Evolutionary conservation across 37 sponge, comb jelly and placozoan genomes (phyloP).

Genomic region (Axinella damicornis): DNA sequence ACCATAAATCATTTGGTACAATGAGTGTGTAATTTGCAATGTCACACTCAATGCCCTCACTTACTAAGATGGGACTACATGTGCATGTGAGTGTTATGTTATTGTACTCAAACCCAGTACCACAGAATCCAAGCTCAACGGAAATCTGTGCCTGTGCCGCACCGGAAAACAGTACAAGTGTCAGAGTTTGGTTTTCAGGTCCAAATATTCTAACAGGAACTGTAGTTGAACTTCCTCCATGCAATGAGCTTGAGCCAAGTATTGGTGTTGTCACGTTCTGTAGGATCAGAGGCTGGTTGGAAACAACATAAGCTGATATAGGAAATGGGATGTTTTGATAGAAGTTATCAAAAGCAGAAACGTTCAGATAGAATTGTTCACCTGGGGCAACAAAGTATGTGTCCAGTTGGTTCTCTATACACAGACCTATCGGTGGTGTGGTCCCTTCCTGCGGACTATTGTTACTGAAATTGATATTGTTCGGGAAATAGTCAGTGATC

Average conservation of each 20-base stretch:
- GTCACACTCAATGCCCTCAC: neutral
- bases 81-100: neutral
- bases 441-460: neutral
- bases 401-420: neutral
- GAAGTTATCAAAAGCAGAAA: conserved; percentile 26
- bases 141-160: neutral
- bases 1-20: conserved; percentile 14
- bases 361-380: neutral
- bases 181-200: neutral
- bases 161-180: conserved; percentile 6
- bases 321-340: conserved; percentile 19
- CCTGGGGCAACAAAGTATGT: neutral
- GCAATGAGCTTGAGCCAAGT: conserved; percentile 1
- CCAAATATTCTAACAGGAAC: conserved; percentile 6
- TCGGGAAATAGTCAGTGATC: neutral
- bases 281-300: neutral
- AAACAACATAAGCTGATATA: conserved; percentile 11
- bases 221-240: neutral
- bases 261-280: neutral
- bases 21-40: neutral
- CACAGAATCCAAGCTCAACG: neutral
- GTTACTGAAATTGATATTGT: conserved; percentile 1
- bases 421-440: neutral
- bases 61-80: conserved; percentile 1
- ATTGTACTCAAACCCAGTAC: conserved; percentile 33